Percentiles rank a stretch among this genome's conserved stretches.
Evolutionary conservation across 2,113 vertebrate species (phyloP).

Genomic region (Caracal caracal): DNA sequence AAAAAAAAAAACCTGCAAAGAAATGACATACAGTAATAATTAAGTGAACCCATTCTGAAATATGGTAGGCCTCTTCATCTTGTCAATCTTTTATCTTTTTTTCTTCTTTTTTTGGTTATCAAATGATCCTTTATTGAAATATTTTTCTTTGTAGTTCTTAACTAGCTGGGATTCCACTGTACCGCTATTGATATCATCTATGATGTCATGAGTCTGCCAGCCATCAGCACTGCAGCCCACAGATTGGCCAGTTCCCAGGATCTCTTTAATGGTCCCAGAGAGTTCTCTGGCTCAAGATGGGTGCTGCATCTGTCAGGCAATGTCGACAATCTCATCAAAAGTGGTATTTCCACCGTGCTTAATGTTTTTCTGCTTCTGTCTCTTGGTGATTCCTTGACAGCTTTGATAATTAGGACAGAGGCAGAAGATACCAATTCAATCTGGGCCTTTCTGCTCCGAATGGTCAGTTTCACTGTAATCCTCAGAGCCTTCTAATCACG

Average conservation of each 20-base stretch:
- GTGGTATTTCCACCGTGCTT: neutral
- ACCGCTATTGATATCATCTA: neutral
- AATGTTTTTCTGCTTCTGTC: neutral
- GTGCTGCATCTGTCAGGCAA: neutral
- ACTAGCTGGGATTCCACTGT: neutral
- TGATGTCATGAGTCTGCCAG: neutral
- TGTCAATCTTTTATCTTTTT: slow-evolving; percentile 11
- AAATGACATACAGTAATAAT: neutral
- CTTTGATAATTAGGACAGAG: neutral
- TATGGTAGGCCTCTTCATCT: neutral
- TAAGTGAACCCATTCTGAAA: neutral
- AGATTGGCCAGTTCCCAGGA: neutral
- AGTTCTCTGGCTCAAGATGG: neutral
- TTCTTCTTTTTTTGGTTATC: neutral
- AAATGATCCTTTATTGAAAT: neutral
- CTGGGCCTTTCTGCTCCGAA: neutral
- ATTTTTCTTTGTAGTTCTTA: neutral
- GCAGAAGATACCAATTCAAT: neutral
- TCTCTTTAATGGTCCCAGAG: neutral
- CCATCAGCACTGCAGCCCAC: neutral
- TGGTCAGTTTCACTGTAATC: neutral
- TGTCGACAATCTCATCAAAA: neutral
- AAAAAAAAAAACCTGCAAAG: neutral
- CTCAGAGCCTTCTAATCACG: neutral
- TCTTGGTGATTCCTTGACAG: neutral